Evolutionary conservation across 2,888 invertebrate genomes (phyloP).

Genomic region (Cordilura impudica): DNA sequence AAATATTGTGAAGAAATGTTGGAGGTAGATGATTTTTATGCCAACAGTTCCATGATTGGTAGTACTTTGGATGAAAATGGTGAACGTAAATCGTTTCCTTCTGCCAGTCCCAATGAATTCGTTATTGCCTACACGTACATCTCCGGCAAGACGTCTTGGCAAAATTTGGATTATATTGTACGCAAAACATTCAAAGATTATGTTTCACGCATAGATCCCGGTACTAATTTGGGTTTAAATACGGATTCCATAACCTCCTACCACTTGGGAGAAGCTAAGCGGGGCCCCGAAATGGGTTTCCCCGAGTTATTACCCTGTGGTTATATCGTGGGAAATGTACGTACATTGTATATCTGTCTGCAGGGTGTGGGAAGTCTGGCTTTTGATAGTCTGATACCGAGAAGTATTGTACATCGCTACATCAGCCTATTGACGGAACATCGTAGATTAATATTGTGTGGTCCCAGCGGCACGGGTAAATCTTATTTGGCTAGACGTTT

Average conservation of each 20-base stretch:
- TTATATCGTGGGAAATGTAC: slow-evolving; percentile 92
- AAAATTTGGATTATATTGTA: slow-evolving; percentile 93
- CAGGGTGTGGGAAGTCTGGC: slow-evolving; percentile 91
- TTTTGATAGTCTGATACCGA: slow-evolving; percentile 96
- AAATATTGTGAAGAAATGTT: slow-evolving; percentile 84
- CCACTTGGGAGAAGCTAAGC: slow-evolving; percentile 92
- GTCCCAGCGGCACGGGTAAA: slow-evolving; percentile 97
- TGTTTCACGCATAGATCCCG: slow-evolving; percentile 93
- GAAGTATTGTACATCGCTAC: slow-evolving; percentile 96
- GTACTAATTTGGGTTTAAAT: slow-evolving; percentile 89
- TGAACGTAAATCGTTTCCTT: slow-evolving; percentile 79
- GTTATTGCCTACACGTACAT: slow-evolving; percentile 93
- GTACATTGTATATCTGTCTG: slow-evolving; percentile 92
- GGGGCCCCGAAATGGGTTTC: slow-evolving; percentile 87
- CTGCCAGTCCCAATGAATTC: slow-evolving; percentile 84
- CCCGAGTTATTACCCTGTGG: slow-evolving; percentile 96
- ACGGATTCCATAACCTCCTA: slow-evolving; percentile 95
- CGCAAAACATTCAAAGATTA: slow-evolving; percentile 96
- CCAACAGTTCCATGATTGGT: slow-evolving; percentile 77
- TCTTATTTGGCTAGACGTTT: slow-evolving; percentile 96
- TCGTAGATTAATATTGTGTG: slow-evolving; percentile 95
- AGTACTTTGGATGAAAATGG: slow-evolving; percentile 75
- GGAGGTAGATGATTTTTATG: slow-evolving; percentile 83
- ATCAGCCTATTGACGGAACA: slow-evolving; percentile 94
- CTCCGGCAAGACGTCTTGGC: slow-evolving; percentile 96